These are phyloP conservation scores for Drosophila nr. perissopoda DNA, from an alignment of 2,888 invertebrate species.

Conservation along the genomic window DNA sequence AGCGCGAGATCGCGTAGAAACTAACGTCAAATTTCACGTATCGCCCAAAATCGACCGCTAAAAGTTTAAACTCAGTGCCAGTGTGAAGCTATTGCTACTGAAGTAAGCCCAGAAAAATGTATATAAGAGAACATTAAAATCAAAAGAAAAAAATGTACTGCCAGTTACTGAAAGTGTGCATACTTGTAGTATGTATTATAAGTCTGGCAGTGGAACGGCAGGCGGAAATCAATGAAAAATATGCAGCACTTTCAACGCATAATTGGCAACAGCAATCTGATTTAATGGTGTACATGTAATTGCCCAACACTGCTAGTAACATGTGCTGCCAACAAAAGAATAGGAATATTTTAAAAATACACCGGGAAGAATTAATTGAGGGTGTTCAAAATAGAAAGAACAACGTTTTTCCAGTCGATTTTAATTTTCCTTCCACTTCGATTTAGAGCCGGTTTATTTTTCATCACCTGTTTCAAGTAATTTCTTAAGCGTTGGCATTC, in stretches of 20 bases:
- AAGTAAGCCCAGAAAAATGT: constrained; percentile 41
- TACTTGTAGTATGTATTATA: constrained; percentile 1
- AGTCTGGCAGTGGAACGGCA: constrained; percentile 37
- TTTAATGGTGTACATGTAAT: constrained; percentile 17
- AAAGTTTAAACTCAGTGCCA: constrained; percentile 25
- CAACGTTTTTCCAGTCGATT: not conserved
- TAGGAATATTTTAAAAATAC: constrained; percentile 14
- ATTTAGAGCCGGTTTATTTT: not conserved
- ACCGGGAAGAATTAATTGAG: not conserved
- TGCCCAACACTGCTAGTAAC: not conserved
- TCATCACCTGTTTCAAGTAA: not conserved
- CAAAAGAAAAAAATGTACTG: constrained; percentile 18
- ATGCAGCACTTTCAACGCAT: constrained; percentile 33
- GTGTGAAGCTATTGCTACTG: constrained; percentile 21
- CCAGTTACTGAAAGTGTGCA: not conserved
- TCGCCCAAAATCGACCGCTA: not conserved
- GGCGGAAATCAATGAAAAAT: constrained; percentile 69
- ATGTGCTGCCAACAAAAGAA: constrained; percentile 4
- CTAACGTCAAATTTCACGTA: not conserved
- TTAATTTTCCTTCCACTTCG: not conserved
- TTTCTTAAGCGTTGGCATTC: not conserved
- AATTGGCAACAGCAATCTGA: constrained; percentile 12
- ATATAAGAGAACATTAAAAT: not conserved
- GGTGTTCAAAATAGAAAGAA: not conserved
- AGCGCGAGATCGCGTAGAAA: constrained; percentile 7